Base-by-base conservation (phyloP, 2,113 vertebrate genomes). In the Cololabis saira region DNA sequence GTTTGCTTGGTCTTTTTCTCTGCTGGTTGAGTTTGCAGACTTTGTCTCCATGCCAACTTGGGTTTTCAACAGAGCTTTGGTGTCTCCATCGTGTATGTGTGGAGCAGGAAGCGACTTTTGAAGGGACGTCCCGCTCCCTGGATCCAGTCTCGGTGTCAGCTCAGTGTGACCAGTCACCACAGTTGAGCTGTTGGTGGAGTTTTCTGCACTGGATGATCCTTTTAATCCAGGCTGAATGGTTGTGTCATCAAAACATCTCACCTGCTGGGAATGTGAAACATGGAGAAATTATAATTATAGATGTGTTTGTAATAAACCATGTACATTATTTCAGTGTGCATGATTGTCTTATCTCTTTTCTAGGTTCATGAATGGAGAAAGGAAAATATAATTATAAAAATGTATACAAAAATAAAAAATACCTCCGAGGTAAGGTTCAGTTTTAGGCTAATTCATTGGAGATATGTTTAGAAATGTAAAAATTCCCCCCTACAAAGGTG, bases 241-340 rank as follows among this genome's bases (percentile, higher is more conserved):
- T 16, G 55, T 42, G 6, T 70, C 66, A 43, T 40, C 57, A 13
- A 15, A 6, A 37, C 53, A 61, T 21, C n/a, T 68, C 43, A 43
- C 60, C 44, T 78, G 70, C 67, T 83, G 48, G 16, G 27, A 77
- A 80, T 56, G 18, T 11, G 75, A 9, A 47, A 2, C 27, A 79
- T 5, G 6, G 52, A 12, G 4, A 42, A 18, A 61, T 45, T n/a
- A 45, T 8, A 2, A 5, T 5, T 3, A 5, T 27, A 27, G 24
- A 27, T 27, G 24, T 27, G 2, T 27, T 27, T 27, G 24, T 27
- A 27, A 27, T 27, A 27, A 27, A 27, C 24, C 24, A 5, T 3
- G 24, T 2, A 3, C 24, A 27, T 27, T 5, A n/a, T n/a, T n/a
- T n/a, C n/a, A n/a, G n/a, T n/a, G n/a, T n/a, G 3, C 24, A 27